Conservation (phyloP, 2,797 vertebrate genomes). For the Argyrosomus regius region DNA sequence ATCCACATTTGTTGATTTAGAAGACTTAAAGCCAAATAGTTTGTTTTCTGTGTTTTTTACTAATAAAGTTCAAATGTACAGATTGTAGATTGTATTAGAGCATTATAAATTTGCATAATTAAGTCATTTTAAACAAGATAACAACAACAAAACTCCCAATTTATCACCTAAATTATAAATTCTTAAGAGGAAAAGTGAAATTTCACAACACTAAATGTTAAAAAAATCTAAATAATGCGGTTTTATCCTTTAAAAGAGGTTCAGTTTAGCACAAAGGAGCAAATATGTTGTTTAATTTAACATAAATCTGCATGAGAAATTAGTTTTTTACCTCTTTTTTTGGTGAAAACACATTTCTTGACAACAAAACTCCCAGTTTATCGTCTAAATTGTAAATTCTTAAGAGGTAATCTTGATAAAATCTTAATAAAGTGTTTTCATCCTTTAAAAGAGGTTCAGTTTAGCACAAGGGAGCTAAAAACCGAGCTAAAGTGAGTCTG, state of each 20-base stretch:
- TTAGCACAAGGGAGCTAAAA: not conserved
- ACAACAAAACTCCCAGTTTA: not conserved
- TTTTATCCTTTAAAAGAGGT: not conserved
- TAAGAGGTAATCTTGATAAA: not conserved
- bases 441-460: not conserved
- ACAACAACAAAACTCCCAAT: not conserved
- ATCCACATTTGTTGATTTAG: not conserved
- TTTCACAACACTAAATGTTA: not conserved
- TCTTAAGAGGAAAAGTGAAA: not conserved
- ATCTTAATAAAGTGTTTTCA: not conserved
- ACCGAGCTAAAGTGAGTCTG: not conserved
- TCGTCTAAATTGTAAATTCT: not conserved
- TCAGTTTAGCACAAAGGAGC: no score
- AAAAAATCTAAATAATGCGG: not conserved
- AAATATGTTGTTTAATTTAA: not conserved
- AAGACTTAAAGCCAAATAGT: not conserved
- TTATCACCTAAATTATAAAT: not conserved
- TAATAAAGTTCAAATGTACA: not conserved
- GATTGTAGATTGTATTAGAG: not conserved
- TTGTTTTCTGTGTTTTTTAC: not conserved
- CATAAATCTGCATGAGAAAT: not conserved
- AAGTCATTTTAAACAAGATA: not conserved
- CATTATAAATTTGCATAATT: no score
- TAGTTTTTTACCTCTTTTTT: not conserved
- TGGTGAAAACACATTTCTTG: not conserved